phyloP scores from a whole-genome alignment of 2,888 invertebrate genomes.

The Brenthis daphne region DNA sequence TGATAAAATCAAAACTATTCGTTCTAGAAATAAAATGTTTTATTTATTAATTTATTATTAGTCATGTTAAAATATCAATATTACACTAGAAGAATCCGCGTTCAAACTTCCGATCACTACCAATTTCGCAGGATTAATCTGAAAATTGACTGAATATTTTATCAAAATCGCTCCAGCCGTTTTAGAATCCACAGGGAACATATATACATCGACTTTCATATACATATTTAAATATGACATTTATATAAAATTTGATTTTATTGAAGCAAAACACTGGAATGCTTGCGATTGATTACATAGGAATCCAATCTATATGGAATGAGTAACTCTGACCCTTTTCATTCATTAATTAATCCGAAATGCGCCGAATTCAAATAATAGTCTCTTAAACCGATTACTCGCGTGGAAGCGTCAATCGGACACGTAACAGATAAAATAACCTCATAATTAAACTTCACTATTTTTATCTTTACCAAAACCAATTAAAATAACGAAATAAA shows the following conservation, averaged over 20 bases:
- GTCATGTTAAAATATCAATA: too few relatives aligned
- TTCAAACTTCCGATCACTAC: too few relatives aligned
- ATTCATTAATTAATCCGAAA: slow-evolving; percentile 75
- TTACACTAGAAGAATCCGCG: too few relatives aligned
- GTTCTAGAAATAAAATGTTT: too few relatives aligned
- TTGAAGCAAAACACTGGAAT: slow-evolving; percentile 38
- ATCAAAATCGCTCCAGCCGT: too few relatives aligned
- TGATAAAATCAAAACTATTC: too few relatives aligned
- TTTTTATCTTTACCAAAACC: slow-evolving; percentile 25
- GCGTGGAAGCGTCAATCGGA: slow-evolving; percentile 64
- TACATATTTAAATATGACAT: not conserved
- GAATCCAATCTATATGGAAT: slow-evolving; percentile 65
- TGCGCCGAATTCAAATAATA: slow-evolving; percentile 67
- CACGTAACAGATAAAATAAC: slow-evolving; percentile 52
- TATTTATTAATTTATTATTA: too few relatives aligned
- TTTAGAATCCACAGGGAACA: too few relatives aligned
- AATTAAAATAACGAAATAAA: not conserved
- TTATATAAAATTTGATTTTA: slow-evolving; percentile 3
- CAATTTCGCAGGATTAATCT: too few relatives aligned
- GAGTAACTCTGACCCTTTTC: slow-evolving; percentile 73
- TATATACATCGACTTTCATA: too few relatives aligned
- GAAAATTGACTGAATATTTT: too few relatives aligned
- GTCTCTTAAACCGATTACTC: slow-evolving; percentile 69
- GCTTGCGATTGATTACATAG: slow-evolving; percentile 58
- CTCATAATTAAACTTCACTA: slow-evolving; percentile 43